Conservation (phyloP, 2,797 vertebrate species). For the Gymnoscopelus microlampas region DNA sequence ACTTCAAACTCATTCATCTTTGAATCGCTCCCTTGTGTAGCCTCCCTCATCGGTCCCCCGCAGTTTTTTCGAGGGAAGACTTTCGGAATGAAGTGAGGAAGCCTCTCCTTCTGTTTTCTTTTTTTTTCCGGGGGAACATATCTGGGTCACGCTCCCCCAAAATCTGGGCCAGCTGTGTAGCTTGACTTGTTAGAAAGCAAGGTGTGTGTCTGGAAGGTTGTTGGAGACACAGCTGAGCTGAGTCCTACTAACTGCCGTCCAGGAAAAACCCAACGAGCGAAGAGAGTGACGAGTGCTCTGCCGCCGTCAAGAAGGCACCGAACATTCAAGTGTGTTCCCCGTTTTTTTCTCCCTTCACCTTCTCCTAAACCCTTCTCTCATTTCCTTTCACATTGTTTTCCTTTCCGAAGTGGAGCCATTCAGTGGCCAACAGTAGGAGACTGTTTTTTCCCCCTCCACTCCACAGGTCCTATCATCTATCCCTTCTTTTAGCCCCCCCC, state of each 20-base stretch:
- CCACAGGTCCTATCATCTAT: too few species aligned
- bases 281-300: too few species aligned
- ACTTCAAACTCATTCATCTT: slow-evolving; percentile 45
- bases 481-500: too few species aligned
- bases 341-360: too few species aligned
- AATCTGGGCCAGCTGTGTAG: slow-evolving; percentile 23
- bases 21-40: slow-evolving; percentile 26
- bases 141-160: slow-evolving; percentile 45
- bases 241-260: slow-evolving; percentile 38
- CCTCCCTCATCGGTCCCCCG: slow-evolving; percentile 21
- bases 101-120: slow-evolving; percentile 33
- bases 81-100: slow-evolving; percentile 12
- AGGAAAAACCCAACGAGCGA: slow-evolving; percentile 6
- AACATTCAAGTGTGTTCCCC: too few species aligned
- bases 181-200: slow-evolving; percentile 31
- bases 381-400: too few species aligned
- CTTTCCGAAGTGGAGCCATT: too few species aligned
- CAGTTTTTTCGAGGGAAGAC: too few species aligned
- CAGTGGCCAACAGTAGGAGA: too few species aligned
- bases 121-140: slow-evolving; percentile 21
- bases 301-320: too few species aligned
- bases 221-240: slow-evolving; percentile 30
- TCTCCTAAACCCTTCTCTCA: too few species aligned
- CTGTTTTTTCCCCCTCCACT: too few species aligned
- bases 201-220: slow-evolving; percentile 37